Evolutionary conservation across 23 tunicate species (phyloP), one percentile per base, ranked within the genome.

Genomic region (Pegea sp.): DNA sequence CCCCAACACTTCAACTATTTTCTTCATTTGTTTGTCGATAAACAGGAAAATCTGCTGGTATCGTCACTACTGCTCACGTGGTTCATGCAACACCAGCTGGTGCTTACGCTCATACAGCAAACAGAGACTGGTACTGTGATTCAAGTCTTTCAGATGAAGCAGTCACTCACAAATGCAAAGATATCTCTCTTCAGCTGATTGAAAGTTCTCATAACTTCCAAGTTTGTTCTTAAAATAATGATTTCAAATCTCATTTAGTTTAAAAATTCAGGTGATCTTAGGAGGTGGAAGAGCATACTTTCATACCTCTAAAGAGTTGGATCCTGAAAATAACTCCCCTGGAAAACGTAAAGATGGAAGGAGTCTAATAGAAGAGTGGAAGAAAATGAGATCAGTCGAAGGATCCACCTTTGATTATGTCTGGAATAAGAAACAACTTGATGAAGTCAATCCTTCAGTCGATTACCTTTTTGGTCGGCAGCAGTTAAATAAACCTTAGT

Each of bases 41-140:
- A 7, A 61, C 69, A 65, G 94, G 87, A 0, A 81, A 74, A 52
- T 60, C 71, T 1, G 57, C 68, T 19, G 94, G 94, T 1, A 24
- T 81, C 4, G 70, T 81, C 22, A 73, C 94, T 19, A 81, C 86
- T 1, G 56, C 81, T 34, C 57, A 63, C 0, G 42, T 81, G 32
- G 57, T 42, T 26, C 87, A 81, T 44, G 94, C 87, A 2, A 34
- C 94, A 5, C 94, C 94, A 8, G 69, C 70, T 6, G 94, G 76
- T 5, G 16, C 69, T 0, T 81, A 66, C 44, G 94, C 77, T 29
- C 77, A 77, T 53, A 20, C 66, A 22, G 60, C 71, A 11, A 52
- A 75, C 11, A 44, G 90, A 34, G 49, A 29, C 31, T 77, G 90
- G 90, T 71, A 71, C 42, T 1, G 48, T 22, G 78, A 77, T 27